These are phyloP conservation scores for Callyntrura sp. DNA, from an alignment of 2,888 invertebrate species.

Conservation along the genomic window DNA sequence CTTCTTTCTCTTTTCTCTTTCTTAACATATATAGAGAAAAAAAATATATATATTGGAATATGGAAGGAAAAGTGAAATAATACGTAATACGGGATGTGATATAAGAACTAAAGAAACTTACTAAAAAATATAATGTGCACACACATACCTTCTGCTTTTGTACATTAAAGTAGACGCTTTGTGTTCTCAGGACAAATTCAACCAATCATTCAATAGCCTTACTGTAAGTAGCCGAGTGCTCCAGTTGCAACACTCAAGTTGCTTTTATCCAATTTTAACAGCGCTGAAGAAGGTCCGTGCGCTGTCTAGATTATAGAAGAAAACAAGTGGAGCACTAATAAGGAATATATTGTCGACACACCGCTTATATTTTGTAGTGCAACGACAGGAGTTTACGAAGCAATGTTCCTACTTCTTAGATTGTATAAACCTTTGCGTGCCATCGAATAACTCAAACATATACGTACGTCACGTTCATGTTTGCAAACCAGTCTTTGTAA, in stretches of 20 bases:
- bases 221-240: neutral
- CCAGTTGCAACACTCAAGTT: neutral
- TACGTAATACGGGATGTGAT: conserved; percentile 31
- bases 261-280: conserved; percentile 2
- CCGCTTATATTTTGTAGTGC: neutral
- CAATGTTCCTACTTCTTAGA: no score
- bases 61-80: neutral
- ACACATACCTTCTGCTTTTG: neutral
- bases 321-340: conserved; percentile 24
- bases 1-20: neutral
- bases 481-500: no score
- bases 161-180: conserved; percentile 35
- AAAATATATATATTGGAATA: no score
- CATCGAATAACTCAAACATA: no score
- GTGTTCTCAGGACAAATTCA: conserved; percentile 30
- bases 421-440: no score
- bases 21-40: conserved; percentile 30
- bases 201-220: conserved; percentile 36
- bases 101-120: neutral
- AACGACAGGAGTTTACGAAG: no score
- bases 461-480: no score
- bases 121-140: conserved; percentile 15
- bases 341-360: neutral
- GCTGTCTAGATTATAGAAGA: neutral
- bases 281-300: neutral